phyloP scores from a whole-genome alignment of 30 jellyfish, hydroid and myxozoan species.

The Aurelia sp. region DNA sequence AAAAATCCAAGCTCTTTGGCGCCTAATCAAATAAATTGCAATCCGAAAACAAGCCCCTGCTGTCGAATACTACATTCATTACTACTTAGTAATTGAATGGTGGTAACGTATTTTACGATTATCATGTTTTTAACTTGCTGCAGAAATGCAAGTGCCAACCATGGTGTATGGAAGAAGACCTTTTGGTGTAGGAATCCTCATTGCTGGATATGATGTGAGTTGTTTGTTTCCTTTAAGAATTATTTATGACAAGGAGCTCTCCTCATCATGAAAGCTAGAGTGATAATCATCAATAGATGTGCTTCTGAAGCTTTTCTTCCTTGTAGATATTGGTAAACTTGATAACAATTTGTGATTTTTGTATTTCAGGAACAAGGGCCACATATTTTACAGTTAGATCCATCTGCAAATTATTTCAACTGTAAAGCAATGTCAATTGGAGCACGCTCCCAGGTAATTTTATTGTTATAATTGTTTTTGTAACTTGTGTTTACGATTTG shows the following conservation, averaged over 20 bases:
- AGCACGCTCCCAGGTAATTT: slow-evolving; percentile 96
- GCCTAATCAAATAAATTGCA: no score
- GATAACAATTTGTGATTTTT: neutral
- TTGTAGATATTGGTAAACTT: neutral
- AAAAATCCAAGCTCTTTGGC: no score
- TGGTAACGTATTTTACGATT: neutral
- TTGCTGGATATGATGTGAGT: slow-evolving; percentile 98
- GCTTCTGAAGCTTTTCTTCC: neutral
- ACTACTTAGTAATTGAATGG: no score
- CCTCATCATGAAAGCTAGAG: neutral
- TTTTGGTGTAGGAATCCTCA: slow-evolving; percentile 98
- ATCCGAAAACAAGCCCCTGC: no score
- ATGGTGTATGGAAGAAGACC: slow-evolving; percentile 99
- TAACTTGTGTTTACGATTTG: neutral
- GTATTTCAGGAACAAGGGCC: slow-evolving; percentile 93
- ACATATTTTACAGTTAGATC: slow-evolving; percentile 96
- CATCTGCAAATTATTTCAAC: slow-evolving; percentile 98
- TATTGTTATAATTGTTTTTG: neutral
- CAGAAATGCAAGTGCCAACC: slow-evolving; percentile 99
- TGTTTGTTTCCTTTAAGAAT: neutral
- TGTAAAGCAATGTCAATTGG: slow-evolving; percentile 99
- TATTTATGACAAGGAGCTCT: no score
- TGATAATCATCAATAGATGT: neutral
- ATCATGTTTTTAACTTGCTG: slow-evolving; percentile 33
- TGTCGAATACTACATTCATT: no score